A percentile compares a stretch with the other conserved stretches of the same genome.
These are phyloP conservation scores for Cyrtodaria siliqua DNA, from an alignment of 2,888 invertebrate species.

Conservation along the genomic window DNA sequence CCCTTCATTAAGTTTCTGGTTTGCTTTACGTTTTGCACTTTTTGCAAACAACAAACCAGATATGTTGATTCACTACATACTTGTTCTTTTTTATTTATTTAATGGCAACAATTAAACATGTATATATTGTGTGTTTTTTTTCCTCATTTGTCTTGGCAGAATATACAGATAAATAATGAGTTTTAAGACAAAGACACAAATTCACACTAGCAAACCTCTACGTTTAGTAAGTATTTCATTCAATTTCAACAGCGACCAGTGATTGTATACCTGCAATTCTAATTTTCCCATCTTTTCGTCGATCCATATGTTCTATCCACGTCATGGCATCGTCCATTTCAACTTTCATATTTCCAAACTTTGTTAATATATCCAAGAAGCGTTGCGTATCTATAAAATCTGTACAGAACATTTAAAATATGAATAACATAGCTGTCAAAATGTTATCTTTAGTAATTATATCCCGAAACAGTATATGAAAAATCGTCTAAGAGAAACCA, in stretches of 20 bases:
- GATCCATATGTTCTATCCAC: slow-evolving; percentile 34
- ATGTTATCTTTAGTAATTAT: no score
- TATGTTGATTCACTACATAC: no score
- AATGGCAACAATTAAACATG: no score
- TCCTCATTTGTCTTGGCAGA: no score
- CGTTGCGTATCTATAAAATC: slow-evolving; percentile 23
- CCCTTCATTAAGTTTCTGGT: background rate
- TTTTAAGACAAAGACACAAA: background rate
- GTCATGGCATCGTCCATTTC: slow-evolving; percentile 28
- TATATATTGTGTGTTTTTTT: no score
- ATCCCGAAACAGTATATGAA: no score
- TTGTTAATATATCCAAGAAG: slow-evolving; percentile 35
- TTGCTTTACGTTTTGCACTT: no score
- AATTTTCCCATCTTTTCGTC: slow-evolving; percentile 37
- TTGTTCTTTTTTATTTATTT: no score
- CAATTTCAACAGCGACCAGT: background rate
- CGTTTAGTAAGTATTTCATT: background rate
- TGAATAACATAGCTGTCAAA: no score
- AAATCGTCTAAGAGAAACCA: no score
- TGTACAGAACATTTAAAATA: no score
- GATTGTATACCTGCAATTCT: slow-evolving; percentile 29
- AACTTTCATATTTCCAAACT: slow-evolving; percentile 45
- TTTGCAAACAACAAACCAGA: no score
- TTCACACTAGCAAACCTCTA: background rate
- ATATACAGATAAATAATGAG: background rate